Conservation (phyloP, 2,797 vertebrate genomes). For the Scarus forsteni region DNA sequence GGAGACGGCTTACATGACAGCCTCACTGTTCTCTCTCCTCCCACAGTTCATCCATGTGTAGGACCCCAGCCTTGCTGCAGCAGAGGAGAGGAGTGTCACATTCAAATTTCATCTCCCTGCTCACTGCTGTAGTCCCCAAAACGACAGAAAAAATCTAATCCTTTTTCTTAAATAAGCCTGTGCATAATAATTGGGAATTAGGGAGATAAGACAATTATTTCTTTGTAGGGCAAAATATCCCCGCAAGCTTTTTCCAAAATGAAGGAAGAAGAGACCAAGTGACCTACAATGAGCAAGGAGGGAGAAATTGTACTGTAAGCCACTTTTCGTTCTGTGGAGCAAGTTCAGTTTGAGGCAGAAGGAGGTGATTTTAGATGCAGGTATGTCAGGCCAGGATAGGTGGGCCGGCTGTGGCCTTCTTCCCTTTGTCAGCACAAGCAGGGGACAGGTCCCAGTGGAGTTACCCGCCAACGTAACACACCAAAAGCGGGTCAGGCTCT, state of each 20-base stretch:
- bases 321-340: conserved; percentile 49
- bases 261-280: conserved; percentile 76
- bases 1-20: conserved; percentile 80
- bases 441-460: conserved; percentile 81
- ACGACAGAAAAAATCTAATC: conserved; percentile 77
- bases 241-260: conserved; percentile 85
- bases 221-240: conserved; percentile 88
- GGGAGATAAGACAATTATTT: conserved; percentile 88
- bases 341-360: conserved; percentile 21
- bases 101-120: conserved; percentile 67
- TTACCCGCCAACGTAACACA: conserved; percentile 62
- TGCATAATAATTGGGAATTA: conserved; percentile 89
- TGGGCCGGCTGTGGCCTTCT: conserved; percentile 72
- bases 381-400: conserved; percentile 32
- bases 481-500: conserved; percentile 82
- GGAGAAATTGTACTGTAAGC: conserved; percentile 58
- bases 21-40: conserved; percentile 74
- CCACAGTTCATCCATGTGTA: conserved; percentile 77
- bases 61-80: conserved; percentile 69
- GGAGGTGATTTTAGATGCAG: conserved; percentile 40
- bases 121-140: conserved; percentile 50
- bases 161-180: conserved; percentile 85
- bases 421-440: conserved; percentile 76
- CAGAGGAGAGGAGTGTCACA: conserved; percentile 62
- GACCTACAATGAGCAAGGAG: conserved; percentile 82